phyloP scores from a whole-genome alignment of 2,888 invertebrate genomes.

The Ethmia dodecea region DNA sequence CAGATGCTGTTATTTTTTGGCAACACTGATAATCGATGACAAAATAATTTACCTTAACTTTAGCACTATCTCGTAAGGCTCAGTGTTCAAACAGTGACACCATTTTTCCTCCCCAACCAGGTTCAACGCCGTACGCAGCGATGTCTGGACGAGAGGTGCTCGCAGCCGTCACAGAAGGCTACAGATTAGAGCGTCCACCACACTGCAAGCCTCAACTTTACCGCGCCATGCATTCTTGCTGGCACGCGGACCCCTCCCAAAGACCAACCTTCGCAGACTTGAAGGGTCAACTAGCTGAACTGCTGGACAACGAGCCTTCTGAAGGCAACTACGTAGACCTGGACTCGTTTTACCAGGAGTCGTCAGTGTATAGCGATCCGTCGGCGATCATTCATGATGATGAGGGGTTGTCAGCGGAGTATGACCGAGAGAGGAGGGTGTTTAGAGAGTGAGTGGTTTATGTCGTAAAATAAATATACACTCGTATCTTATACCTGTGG shows the following conservation, averaged over 20 bases:
- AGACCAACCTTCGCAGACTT: constrained; percentile 84
- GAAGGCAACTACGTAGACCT: constrained; percentile 83
- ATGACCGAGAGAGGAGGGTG: constrained; percentile 59
- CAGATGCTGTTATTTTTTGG: no score
- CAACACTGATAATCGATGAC: no score
- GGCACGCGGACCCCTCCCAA: constrained; percentile 83
- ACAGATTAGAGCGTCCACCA: constrained; percentile 86
- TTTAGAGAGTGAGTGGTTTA: constrained; percentile 58
- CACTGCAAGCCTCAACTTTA: constrained; percentile 83
- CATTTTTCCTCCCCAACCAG: no score
- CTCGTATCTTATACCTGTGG: no score
- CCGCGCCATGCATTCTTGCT: constrained; percentile 72
- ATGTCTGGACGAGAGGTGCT: constrained; percentile 91
- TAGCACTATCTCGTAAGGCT: no score
- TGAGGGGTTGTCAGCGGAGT: constrained; percentile 67
- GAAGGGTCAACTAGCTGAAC: constrained; percentile 76
- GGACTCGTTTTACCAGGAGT: constrained; percentile 81
- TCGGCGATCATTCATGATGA: constrained; percentile 72
- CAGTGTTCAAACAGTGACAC: no score
- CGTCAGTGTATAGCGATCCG: constrained; percentile 75
- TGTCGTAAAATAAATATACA: no score
- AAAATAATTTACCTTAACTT: no score
- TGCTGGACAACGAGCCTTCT: constrained; percentile 78
- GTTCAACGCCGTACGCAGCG: constrained; percentile 91
- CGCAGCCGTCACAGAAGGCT: constrained; percentile 86